Percentiles rank a stretch among this genome's conserved stretches.
Evolutionary conservation across 2,113 vertebrate species (phyloP).

Genomic region (Casuarius casuarius): DNA sequence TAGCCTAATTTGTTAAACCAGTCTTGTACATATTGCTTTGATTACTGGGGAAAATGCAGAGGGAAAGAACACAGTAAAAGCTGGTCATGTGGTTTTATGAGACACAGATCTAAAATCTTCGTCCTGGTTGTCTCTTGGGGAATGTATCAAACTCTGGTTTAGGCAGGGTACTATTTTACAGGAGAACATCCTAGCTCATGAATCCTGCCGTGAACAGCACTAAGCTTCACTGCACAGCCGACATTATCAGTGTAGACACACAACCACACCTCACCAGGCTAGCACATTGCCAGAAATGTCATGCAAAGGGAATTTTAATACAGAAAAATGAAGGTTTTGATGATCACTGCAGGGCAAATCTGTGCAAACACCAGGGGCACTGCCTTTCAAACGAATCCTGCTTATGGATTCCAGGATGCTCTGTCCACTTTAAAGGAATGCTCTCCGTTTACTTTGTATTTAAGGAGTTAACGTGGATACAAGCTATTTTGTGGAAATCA

Average conservation of each 20-base stretch:
- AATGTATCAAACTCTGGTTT: neutral
- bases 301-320: neutral
- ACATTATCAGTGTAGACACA: neutral
- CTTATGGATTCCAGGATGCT: accelerated
- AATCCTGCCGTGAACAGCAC: neutral
- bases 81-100: slow-evolving; percentile 21
- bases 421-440: neutral
- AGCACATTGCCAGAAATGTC: neutral
- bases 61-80: slow-evolving; percentile 31
- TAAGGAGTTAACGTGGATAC: neutral
- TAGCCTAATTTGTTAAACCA: slow-evolving; percentile 38
- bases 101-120: neutral
- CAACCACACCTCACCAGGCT: neutral
- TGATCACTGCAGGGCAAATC: neutral
- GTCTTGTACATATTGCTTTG: slow-evolving; percentile 5
- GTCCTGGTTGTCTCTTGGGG: neutral
- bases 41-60: slow-evolving; percentile 33
- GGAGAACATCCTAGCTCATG: neutral
- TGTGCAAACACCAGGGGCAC: accelerated
- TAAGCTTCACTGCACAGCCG: accelerated
- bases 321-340: neutral
- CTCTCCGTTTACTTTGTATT: neutral
- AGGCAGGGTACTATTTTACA: neutral
- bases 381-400: neutral
- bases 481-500: neutral